Evolutionary conservation across 2,113 vertebrate species (phyloP).

Genomic region (Ailuropoda melanoleuca): DNA sequence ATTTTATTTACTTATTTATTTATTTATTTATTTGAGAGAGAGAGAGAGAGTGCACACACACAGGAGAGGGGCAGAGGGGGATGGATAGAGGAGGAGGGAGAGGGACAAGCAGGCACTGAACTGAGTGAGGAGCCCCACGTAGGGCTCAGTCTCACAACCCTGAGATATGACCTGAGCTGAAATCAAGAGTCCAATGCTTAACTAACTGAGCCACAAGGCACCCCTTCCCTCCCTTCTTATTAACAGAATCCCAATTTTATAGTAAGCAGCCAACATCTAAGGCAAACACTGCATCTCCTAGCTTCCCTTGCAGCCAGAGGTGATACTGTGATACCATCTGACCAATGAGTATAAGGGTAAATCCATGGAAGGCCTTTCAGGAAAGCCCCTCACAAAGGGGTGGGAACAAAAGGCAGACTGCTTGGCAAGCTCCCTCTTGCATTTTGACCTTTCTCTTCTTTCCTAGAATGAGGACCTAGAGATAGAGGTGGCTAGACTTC

Average conservation of each 20-base stretch:
- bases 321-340: background rate
- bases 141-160: background rate
- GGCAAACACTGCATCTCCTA: background rate
- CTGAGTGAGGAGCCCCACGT: background rate
- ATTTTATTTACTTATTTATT: background rate
- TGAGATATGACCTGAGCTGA: background rate
- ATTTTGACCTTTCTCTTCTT: background rate
- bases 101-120: background rate
- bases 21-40: background rate
- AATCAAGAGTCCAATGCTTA: background rate
- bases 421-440: background rate
- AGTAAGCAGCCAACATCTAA: background rate
- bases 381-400: background rate
- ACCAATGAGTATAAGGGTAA: background rate
- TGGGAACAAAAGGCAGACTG: background rate
- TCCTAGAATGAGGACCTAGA: background rate
- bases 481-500: background rate
- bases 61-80: background rate
- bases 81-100: background rate
- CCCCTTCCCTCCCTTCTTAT: background rate
- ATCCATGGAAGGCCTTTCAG: background rate
- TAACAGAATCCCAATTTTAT: background rate
- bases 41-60: background rate
- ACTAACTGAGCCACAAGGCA: background rate
- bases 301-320: background rate